Conservation (phyloP, 2,888 invertebrate species). For the Onthophagus sagittarius region DNA sequence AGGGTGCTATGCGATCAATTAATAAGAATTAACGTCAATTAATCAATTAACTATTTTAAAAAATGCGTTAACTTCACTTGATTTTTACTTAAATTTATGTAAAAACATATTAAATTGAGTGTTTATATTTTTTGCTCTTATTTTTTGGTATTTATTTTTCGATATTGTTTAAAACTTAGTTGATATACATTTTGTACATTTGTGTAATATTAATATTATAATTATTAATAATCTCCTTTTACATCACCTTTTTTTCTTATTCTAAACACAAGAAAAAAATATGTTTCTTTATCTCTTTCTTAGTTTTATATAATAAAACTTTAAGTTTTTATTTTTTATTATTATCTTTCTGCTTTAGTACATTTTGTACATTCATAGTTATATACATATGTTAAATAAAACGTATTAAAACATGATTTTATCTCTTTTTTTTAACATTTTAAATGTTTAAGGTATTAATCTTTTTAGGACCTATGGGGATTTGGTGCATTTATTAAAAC, state of each 20-base stretch:
- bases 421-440: neutral
- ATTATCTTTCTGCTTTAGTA: slow-evolving; percentile 30
- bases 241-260: slow-evolving; percentile 17
- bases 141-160: slow-evolving; percentile 7
- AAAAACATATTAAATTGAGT: neutral
- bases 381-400: slow-evolving; percentile 36
- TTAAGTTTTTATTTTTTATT: slow-evolving; percentile 13
- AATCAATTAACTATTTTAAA: neutral
- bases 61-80: neutral
- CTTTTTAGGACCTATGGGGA: neutral
- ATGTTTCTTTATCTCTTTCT: slow-evolving; percentile 14
- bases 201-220: slow-evolving; percentile 19
- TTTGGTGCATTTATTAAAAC: too few relatives aligned
- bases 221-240: slow-evolving; percentile 11
- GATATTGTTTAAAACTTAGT: neutral
- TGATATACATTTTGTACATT: slow-evolving; percentile 19
- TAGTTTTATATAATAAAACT: slow-evolving; percentile 13
- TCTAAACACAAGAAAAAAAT: slow-evolving; percentile 4
- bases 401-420: slow-evolving; percentile 22
- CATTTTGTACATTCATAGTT: slow-evolving; percentile 35
- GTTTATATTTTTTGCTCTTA: too few relatives aligned
- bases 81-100: neutral
- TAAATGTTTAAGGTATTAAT: neutral
- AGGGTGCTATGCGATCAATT: slow-evolving; percentile 11
- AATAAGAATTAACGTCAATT: slow-evolving; percentile 3